phyloP scores from a whole-genome alignment of 2,113 vertebrate species.

The Poeciliopsis retropinna region DNA sequence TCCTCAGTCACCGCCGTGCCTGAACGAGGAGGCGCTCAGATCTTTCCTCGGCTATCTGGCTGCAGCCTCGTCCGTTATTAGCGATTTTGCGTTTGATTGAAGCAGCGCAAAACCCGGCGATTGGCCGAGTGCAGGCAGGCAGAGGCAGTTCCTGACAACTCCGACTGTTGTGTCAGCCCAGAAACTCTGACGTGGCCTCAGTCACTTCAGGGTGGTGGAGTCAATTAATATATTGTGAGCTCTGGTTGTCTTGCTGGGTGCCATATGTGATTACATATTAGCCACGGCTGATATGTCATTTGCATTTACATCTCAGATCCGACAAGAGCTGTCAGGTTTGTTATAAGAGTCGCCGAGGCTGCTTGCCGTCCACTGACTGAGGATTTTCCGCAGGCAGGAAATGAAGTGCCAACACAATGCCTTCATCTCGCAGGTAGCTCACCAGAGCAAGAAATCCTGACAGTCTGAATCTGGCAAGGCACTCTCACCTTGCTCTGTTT shows the following conservation, averaged over 20 bases:
- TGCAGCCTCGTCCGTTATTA: constrained; percentile 66
- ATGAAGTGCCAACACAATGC: constrained; percentile 65
- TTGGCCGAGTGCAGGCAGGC: constrained; percentile 55
- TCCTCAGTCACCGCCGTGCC: constrained; percentile 42
- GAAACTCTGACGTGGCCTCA: constrained; percentile 67
- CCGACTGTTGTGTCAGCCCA: constrained; percentile 60
- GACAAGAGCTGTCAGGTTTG: constrained; percentile 66
- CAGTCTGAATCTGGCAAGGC: constrained; percentile 72
- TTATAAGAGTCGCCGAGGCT: constrained; percentile 54
- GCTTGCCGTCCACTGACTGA: constrained; percentile 43
- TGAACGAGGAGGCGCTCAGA: constrained; percentile 57
- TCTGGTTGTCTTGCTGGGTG: constrained; percentile 70
- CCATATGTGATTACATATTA: constrained; percentile 81
- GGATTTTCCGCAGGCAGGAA: constrained; percentile 65
- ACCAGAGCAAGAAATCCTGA: constrained; percentile 64
- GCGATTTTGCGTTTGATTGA: constrained; percentile 72
- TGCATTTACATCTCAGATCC: constrained; percentile 74
- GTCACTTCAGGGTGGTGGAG: constrained; percentile 72
- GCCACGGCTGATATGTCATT: constrained; percentile 75
- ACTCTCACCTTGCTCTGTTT: constrained; percentile 70
- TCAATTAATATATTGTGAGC: constrained; percentile 75
- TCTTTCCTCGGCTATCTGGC: constrained; percentile 61
- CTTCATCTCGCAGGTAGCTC: constrained; percentile 70
- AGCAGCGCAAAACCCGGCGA: constrained; percentile 58
- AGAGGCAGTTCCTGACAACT: constrained; percentile 46